Evolutionary conservation across 2,888 invertebrate genomes (phyloP).

Genomic region (Cheilosia scutellata): DNA sequence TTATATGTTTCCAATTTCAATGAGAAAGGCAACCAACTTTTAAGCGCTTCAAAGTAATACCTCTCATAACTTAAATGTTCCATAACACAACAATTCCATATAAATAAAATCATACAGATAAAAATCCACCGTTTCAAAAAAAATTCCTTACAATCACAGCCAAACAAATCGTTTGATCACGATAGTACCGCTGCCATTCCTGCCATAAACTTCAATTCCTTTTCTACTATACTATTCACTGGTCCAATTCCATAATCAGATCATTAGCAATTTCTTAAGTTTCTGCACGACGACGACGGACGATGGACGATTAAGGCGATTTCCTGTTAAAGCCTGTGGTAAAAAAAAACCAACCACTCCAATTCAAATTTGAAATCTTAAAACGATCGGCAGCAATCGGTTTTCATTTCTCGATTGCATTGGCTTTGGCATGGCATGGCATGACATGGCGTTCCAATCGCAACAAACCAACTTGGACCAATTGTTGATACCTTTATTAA

Average conservation of each 20-base stretch:
- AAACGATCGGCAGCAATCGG: slow-evolving; percentile 68
- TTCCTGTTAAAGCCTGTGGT: slow-evolving; percentile 51
- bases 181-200: slow-evolving; percentile 40
- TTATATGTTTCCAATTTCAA: no score
- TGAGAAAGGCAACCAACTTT: background rate
- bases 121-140: slow-evolving; percentile 44
- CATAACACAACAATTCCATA: slow-evolving; percentile 40
- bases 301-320: slow-evolving; percentile 37
- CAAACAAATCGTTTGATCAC: slow-evolving; percentile 72
- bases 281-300: slow-evolving; percentile 70
- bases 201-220: slow-evolving; percentile 47
- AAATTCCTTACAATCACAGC: slow-evolving; percentile 54
- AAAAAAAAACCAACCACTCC: slow-evolving; percentile 21
- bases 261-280: slow-evolving; percentile 69
- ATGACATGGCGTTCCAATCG: slow-evolving; percentile 54
- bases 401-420: slow-evolving; percentile 47
- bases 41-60: background rate
- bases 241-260: slow-evolving; percentile 72
- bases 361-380: slow-evolving; percentile 70
- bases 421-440: background rate
- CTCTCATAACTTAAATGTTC: slow-evolving; percentile 23
- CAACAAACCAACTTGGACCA: slow-evolving; percentile 40
- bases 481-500: slow-evolving; percentile 75
- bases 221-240: slow-evolving; percentile 27
- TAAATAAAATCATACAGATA: slow-evolving; percentile 54